A percentile compares a stretch with the other conserved stretches of the same genome.
phyloP scores from a whole-genome alignment of 2,888 invertebrate genomes.

The Leptopilina myrica region DNA sequence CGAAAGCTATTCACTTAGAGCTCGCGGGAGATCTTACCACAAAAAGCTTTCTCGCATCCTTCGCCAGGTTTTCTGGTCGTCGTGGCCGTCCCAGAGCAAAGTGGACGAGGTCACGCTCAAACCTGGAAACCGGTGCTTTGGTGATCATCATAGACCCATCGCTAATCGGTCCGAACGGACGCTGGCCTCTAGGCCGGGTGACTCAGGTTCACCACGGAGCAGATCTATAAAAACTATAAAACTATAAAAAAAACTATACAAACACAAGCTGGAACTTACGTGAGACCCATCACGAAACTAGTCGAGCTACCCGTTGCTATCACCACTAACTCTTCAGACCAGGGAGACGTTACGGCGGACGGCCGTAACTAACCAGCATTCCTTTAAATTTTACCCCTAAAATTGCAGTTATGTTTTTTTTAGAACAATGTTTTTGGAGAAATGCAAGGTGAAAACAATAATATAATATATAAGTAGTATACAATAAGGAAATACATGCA shows the following conservation, averaged over 20 bases:
- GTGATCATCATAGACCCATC: constrained; percentile 50
- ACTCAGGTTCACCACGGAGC: constrained; percentile 51
- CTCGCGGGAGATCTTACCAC: constrained; percentile 45
- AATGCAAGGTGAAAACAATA: no score
- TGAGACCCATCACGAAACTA: no score
- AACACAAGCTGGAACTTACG: background rate
- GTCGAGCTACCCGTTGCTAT: no score
- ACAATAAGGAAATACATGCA: no score
- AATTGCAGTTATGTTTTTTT: no score
- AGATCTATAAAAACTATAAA: no score
- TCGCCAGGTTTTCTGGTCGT: constrained; percentile 40
- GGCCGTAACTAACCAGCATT: no score
- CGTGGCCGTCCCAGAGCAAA: constrained; percentile 42
- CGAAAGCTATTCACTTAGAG: constrained; percentile 46
- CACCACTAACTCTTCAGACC: no score
- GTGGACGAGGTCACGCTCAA: constrained; percentile 11
- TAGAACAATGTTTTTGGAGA: no score
- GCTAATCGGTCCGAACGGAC: constrained; percentile 38
- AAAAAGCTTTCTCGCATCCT: constrained; percentile 41
- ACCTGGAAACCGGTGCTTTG: constrained; percentile 45
- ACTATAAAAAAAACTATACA: constrained; percentile 49
- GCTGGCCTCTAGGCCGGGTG: constrained; percentile 55
- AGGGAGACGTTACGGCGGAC: no score
- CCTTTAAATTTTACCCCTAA: no score
- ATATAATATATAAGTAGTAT: no score